These are phyloP conservation scores for Monochamus saltuarius DNA, from an alignment of 1,140 invertebrate genomes.

Conservation along the genomic window DNA sequence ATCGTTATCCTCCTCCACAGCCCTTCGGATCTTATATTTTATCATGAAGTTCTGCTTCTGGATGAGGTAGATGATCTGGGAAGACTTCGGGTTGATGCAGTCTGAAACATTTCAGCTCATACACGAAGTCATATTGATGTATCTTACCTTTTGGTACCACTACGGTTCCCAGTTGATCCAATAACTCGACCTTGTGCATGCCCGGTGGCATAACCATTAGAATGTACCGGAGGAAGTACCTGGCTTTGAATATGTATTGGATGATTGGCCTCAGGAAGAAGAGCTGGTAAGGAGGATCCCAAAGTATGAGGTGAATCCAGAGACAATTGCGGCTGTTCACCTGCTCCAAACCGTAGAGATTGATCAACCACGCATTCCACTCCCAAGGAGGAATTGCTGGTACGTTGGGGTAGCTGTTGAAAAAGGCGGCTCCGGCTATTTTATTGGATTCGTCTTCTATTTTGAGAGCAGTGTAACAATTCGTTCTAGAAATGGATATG, in stretches of 20 bases:
- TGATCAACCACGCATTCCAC: constrained; percentile 57
- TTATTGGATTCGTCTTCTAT: constrained; percentile 45
- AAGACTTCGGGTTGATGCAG: constrained; percentile 46
- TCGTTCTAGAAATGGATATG: constrained; percentile 25
- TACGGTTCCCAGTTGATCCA: constrained; percentile 35
- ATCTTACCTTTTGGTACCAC: constrained; percentile 47
- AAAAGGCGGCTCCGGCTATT: constrained; percentile 54
- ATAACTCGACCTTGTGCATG: constrained; percentile 46
- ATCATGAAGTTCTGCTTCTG: constrained; percentile 50
- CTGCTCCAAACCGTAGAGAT: constrained; percentile 53
- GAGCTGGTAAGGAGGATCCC: constrained; percentile 52
- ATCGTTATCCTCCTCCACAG: constrained; percentile 72
- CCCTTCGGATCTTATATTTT: constrained; percentile 55
- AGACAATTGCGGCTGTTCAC: constrained; percentile 55
- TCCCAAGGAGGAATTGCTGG: constrained; percentile 53
- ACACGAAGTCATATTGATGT: not conserved
- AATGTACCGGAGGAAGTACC: constrained; percentile 54
- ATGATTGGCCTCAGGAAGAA: constrained; percentile 56
- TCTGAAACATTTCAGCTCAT: constrained; percentile 27
- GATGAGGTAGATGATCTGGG: constrained; percentile 50
- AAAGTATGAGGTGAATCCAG: constrained; percentile 59
- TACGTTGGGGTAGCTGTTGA: constrained; percentile 57
- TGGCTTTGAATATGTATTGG: constrained; percentile 56
- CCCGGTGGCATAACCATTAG: constrained; percentile 56
- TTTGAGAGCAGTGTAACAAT: constrained; percentile 34